A percentile compares a stretch with the other conserved stretches of the same genome.
Conservation (phyloP, 2,888 invertebrate genomes). For the Cerastis leucographa region DNA sequence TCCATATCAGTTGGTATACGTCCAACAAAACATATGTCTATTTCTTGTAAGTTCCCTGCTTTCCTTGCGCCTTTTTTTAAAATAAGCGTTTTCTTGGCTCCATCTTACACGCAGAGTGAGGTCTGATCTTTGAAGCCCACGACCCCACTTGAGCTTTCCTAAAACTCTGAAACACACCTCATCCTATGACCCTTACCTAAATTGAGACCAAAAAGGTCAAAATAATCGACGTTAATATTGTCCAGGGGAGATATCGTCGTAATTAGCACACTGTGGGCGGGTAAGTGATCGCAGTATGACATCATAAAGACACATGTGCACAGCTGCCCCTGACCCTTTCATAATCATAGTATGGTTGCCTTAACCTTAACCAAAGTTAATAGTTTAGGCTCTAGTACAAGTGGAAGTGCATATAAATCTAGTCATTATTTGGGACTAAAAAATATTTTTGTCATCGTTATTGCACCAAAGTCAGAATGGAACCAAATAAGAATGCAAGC, state of each 20-base stretch:
- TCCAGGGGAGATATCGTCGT: constrained; percentile 22
- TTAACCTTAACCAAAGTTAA: neutral
- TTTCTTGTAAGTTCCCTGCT: constrained; percentile 1
- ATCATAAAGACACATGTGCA: constrained; percentile 19
- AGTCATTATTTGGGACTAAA: constrained; percentile 2
- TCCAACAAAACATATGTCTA: constrained; percentile 10
- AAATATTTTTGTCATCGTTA: neutral
- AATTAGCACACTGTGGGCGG: constrained; percentile 35
- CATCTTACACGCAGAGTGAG: neutral
- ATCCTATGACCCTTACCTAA: neutral
- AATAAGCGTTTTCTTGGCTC: neutral
- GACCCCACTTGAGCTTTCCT: neutral
- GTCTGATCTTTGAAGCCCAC: neutral
- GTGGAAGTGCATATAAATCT: neutral
- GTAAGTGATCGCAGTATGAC: constrained; percentile 26
- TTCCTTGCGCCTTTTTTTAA: neutral
- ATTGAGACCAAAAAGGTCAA: constrained; percentile 15
- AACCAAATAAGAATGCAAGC: neutral
- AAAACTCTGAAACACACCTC: neutral
- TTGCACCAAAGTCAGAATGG: neutral
- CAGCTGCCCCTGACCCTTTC: constrained; percentile 8
- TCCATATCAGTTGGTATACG: constrained; percentile 29
- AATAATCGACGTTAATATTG: constrained; percentile 34
- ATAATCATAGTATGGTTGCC: neutral
- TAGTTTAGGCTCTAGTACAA: neutral